A percentile compares a stretch with the other conserved stretches of the same genome.
These are phyloP conservation scores for Aproaerema taeniolella DNA, from an alignment of 2,888 invertebrate species.

Conservation along the genomic window DNA sequence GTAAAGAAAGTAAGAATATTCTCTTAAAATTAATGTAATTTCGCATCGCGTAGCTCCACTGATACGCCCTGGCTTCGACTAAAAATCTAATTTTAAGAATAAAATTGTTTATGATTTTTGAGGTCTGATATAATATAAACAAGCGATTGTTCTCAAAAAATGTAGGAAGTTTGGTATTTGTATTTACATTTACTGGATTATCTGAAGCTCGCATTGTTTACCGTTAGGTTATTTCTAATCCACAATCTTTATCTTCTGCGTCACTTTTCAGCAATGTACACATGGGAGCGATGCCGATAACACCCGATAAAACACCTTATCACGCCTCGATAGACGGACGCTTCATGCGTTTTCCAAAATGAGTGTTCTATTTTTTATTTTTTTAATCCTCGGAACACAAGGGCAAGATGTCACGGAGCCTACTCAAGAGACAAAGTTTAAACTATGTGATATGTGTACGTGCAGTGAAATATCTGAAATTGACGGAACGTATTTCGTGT, in stretches of 20 bases:
- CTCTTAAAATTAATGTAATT: too few relatives aligned
- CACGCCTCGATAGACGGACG: slow-evolving; percentile 57
- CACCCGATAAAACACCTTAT: slow-evolving; percentile 59
- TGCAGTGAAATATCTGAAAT: slow-evolving; percentile 67
- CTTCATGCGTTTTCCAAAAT: slow-evolving; percentile 37
- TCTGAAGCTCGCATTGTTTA: too few relatives aligned
- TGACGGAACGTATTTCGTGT: slow-evolving; percentile 56
- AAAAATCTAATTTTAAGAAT: too few relatives aligned
- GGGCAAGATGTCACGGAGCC: slow-evolving; percentile 40
- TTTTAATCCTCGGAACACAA: slow-evolving; percentile 40
- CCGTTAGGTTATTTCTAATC: slow-evolving; percentile 13
- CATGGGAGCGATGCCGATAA: slow-evolving; percentile 55
- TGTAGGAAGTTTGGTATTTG: too few relatives aligned
- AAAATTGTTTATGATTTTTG: too few relatives aligned
- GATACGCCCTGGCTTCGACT: too few relatives aligned
- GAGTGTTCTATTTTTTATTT: slow-evolving; percentile 46
- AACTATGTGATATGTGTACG: slow-evolving; percentile 60
- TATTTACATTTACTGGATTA: too few relatives aligned
- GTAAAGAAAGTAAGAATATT: too few relatives aligned
- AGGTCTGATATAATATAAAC: too few relatives aligned
- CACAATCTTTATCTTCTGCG: slow-evolving; percentile 28
- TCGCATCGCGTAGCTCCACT: too few relatives aligned
- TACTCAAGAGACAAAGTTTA: slow-evolving; percentile 31
- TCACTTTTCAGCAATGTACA: slow-evolving; percentile 63
- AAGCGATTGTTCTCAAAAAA: too few relatives aligned